Conservation (phyloP, 2,888 invertebrate genomes). For the Agrochola litura region DNA sequence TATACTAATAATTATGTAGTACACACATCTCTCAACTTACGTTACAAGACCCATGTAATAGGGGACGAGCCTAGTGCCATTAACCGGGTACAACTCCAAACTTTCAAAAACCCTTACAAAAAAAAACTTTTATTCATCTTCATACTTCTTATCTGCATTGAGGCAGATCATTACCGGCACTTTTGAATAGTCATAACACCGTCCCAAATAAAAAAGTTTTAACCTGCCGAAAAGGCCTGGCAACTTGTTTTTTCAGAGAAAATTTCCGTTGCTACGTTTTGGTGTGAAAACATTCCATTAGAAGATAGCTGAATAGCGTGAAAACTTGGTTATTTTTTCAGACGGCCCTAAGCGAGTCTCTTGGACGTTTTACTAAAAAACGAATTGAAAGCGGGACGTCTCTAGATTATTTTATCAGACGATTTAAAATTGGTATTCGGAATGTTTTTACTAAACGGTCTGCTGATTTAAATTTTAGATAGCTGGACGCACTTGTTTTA, state of each 20-base stretch:
- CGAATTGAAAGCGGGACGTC: constrained; percentile 39
- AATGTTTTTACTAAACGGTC: constrained; percentile 27
- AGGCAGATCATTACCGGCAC: constrained; percentile 37
- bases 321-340: constrained; percentile 49
- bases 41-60: background rate
- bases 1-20: background rate
- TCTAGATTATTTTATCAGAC: constrained; percentile 22
- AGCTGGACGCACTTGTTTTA: too few relatives aligned
- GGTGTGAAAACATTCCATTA: constrained; percentile 52
- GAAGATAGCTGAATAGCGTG: constrained; percentile 49
- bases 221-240: constrained; percentile 18
- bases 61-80: background rate
- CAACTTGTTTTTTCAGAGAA: constrained; percentile 33
- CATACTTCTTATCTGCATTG: background rate
- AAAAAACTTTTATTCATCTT: constrained; percentile 4
- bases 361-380: constrained; percentile 38
- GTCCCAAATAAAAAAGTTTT: constrained; percentile 20
- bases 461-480: constrained; percentile 20
- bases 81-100: background rate
- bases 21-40: background rate
- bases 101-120: background rate
- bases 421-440: constrained; percentile 35
- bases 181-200: constrained; percentile 27
- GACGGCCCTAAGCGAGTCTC: constrained; percentile 28
- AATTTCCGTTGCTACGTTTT: constrained; percentile 18